Evolutionary conservation across 2,888 invertebrate species (phyloP).

Genomic region (Atethmia centrago): DNA sequence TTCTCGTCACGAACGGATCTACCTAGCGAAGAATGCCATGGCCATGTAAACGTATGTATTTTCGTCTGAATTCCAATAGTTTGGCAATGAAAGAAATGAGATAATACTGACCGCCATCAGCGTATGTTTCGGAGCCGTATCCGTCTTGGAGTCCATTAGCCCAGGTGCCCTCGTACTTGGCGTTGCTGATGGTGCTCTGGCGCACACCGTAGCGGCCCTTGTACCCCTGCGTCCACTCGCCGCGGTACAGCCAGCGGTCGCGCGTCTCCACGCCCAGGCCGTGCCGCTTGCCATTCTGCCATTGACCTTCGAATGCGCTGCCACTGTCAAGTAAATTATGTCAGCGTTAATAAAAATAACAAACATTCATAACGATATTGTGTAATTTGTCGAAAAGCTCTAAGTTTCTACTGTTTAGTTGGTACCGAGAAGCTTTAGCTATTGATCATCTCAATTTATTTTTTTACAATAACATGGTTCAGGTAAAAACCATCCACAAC

Average conservation of each 20-base stretch:
- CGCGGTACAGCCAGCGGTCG: conserved; percentile 99
- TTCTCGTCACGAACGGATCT: conserved; percentile 69
- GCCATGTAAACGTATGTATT: conserved; percentile 82
- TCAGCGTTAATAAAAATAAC: conserved; percentile 21
- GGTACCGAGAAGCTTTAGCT: background rate
- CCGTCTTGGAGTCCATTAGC: conserved; percentile 99
- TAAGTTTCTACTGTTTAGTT: too few species aligned
- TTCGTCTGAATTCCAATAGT: conserved; percentile 81
- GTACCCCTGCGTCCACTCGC: conserved; percentile 99
- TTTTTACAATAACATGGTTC: background rate
- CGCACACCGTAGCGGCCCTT: conserved; percentile 99
- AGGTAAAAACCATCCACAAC: background rate
- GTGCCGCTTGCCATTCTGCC: conserved; percentile 99
- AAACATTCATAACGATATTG: background rate
- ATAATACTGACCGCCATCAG: conserved; percentile 97
- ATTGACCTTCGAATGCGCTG: conserved; percentile 99
- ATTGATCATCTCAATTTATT: background rate
- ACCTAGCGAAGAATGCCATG: conserved; percentile 78
- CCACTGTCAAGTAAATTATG: conserved; percentile 92
- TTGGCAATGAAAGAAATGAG: conserved; percentile 79
- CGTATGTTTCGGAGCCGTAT: conserved; percentile 99
- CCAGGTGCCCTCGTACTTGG: conserved; percentile 99
- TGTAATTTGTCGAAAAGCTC: background rate
- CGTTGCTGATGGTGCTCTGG: conserved; percentile 98
- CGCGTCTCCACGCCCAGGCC: conserved; percentile 99